Evolutionary conservation across 1,140 invertebrate species (phyloP), one percentile per base, ranked within the genome.

Genomic region (Drosophila prosaltans): DNA sequence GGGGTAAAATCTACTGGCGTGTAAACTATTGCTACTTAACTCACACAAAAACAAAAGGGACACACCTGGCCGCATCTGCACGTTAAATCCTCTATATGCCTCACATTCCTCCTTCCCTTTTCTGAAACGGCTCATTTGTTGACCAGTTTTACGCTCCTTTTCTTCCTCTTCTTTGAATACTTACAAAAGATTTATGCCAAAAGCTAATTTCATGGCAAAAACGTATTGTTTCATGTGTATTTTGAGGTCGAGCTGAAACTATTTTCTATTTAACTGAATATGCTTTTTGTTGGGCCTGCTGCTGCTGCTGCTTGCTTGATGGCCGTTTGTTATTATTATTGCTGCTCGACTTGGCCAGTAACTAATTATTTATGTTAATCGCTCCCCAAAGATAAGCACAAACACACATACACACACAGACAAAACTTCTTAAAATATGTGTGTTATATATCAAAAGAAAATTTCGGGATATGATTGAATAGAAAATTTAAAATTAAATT

Each of bases 281-380:
- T 68, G 64, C 48, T 74, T 69, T 62, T 36, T 30, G 28, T 16
- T 16, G n/a, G n/a, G n/a, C n/a, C n/a, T n/a, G n/a, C 16, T 16
- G 16, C 16, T 16, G 16, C 16, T 16, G 16, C 54, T 64, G 28
- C 21, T 11, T 21, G 24, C 11, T 41, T 24, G 16, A 16, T 61
- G 70, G 73, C 68, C 55, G 16, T 55, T 61, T 30, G 55, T 39
- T 16, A 40, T 67, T 54, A 57, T 78, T 73, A 72, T 78, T 73
- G 65, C 59, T 65, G 77, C 55, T 62, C 70, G 72, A 73, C 66
- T 88, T 84, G 76, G 58, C 60, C 65, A 48, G 55, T 82, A 83
- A 72, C 84, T 89, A 89, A 89, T 89, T 89, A 89, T 89, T 89
- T 89, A 89, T 89, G 84, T 84, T 89, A 89, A 89, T 89, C 84